These are phyloP conservation scores for human DNA, from an alignment of 2,113 vertebrate species.

Conservation along the genomic window DNA sequence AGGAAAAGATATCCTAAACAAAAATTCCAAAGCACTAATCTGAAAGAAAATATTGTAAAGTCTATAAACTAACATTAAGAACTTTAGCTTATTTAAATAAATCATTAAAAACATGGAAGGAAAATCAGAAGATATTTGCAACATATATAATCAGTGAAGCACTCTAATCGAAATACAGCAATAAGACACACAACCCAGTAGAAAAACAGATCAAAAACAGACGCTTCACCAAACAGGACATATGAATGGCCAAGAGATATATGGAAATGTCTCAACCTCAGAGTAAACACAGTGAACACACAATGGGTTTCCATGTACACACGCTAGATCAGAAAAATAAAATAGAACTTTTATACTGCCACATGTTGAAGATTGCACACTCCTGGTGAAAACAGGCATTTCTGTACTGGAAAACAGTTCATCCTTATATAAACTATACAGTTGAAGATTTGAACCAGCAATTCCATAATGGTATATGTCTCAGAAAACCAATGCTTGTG, in stretches of 20 bases:
- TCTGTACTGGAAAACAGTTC: background rate
- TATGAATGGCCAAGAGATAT: too few relatives aligned
- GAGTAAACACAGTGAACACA: background rate
- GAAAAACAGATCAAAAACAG: background rate
- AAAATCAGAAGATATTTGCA: too few relatives aligned
- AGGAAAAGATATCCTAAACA: background rate
- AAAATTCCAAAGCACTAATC: background rate
- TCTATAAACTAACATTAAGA: background rate
- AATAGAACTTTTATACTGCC: background rate
- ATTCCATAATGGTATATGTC: rapidly evolving
- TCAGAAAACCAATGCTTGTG: rapidly evolving
- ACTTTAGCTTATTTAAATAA: background rate
- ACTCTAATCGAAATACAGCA: background rate
- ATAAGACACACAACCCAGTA: rapidly evolving
- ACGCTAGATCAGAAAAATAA: background rate
- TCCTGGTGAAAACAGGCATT: background rate
- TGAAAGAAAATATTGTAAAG: background rate
- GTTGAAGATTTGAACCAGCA: background rate
- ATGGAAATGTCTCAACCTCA: background rate
- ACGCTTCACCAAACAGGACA: background rate
- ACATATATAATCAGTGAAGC: background rate
- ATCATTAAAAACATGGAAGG: background rate
- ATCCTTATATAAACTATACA: background rate
- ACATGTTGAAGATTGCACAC: background rate
- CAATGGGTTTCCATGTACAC: rapidly evolving